Percentiles rank a stretch among this genome's conserved stretches.
phyloP scores from a whole-genome alignment of 2,797 vertebrate genomes.

The Sparidentex hasta region DNA sequence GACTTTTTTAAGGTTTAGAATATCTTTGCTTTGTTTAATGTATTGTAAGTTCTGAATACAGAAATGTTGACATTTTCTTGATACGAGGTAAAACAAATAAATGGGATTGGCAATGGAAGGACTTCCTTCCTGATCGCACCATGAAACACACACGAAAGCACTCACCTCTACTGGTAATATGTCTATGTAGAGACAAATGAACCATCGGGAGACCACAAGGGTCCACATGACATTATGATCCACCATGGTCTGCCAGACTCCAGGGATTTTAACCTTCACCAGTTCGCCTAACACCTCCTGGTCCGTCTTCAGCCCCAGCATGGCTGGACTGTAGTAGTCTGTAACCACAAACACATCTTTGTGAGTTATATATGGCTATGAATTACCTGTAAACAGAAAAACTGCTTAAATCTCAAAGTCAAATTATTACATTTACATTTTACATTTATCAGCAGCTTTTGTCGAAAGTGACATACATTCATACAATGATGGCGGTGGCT shows the following conservation, averaged over 20 bases:
- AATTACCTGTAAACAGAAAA: neutral
- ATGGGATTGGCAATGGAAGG: neutral
- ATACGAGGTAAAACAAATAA: neutral
- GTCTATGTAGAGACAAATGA: constrained; percentile 97
- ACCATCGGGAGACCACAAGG: constrained; percentile 95
- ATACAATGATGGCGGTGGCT: too few relatives aligned
- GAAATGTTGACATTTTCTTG: too few relatives aligned
- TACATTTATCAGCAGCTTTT: too few relatives aligned
- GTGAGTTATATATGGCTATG: neutral
- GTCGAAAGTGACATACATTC: too few relatives aligned
- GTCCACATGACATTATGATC: constrained; percentile 93
- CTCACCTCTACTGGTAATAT: constrained; percentile 94
- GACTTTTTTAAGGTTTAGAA: neutral
- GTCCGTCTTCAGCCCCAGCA: constrained; percentile 95
- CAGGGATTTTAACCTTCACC: constrained; percentile 90
- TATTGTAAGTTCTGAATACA: neutral
- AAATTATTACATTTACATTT: too few relatives aligned
- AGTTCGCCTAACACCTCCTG: constrained; percentile 96
- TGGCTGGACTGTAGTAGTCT: constrained; percentile 95
- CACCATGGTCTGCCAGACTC: constrained; percentile 91
- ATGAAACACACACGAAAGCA: constrained; percentile 8
- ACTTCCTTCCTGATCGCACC: neutral
- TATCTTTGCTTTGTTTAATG: neutral
- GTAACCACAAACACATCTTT: neutral
- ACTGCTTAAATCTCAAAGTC: neutral